phyloP scores from a whole-genome alignment of 2,113 vertebrate species.

The Corythornis vintsioides region DNA sequence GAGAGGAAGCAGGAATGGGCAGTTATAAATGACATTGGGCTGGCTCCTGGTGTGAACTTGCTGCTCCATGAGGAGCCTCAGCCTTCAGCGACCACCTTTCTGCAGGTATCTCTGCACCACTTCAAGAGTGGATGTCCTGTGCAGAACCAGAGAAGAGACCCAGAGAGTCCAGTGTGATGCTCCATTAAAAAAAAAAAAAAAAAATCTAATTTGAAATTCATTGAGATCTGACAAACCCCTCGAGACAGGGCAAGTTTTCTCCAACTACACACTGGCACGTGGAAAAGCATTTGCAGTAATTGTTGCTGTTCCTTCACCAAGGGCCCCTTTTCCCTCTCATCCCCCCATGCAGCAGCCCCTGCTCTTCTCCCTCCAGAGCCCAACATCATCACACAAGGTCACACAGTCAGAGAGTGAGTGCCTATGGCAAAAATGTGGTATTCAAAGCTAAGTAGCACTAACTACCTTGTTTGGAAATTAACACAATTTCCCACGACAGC shows the following conservation, averaged over 20 bases:
- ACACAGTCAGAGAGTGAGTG: accelerated
- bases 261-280: not conserved
- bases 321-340: not conserved
- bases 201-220: not conserved
- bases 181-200: not conserved
- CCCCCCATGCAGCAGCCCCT: not conserved
- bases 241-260: not conserved
- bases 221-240: not conserved
- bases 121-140: accelerated
- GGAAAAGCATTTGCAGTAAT: not conserved
- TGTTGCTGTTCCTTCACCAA: not conserved
- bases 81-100: not conserved
- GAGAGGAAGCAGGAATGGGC: conserved; percentile 13
- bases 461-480: not conserved
- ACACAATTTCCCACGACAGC: not conserved
- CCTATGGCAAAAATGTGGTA: not conserved
- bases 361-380: not conserved
- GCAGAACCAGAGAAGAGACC: not conserved
- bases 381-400: not conserved
- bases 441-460: not conserved
- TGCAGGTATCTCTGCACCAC: not conserved
- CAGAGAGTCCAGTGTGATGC: not conserved
- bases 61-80: not conserved
- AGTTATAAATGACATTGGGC: not conserved
- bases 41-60: not conserved